Evolutionary conservation across 2,113 vertebrate species (phyloP), one percentile per base, ranked within the genome.

Genomic region (Oncorhynchus clarkii): DNA sequence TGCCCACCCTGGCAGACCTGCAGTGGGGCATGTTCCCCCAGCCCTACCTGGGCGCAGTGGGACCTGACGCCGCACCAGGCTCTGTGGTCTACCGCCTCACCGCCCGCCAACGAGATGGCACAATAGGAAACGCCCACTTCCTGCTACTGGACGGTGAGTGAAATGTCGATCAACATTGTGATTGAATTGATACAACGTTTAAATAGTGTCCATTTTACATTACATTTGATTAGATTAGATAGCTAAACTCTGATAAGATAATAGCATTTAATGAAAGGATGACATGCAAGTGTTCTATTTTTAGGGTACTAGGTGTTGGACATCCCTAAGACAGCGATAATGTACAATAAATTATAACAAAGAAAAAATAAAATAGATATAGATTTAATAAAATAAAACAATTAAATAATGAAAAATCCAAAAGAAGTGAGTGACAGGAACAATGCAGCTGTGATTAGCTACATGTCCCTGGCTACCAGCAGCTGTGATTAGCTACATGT

Each of bases 11-110:
- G 80, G 92, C 93, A 0, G 78, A 90, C 29, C 89, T 96, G 64
- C 94, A 92, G 88, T 97, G 96, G 96, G 82, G 67, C 34, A 97
- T 97, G 95, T 94, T 92, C 74, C 96, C 95, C 0, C 91, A 90
- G 29, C 96, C 95, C 0, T 96, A 93, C 86, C 88, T 96, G 87
- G 91, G 89, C 0, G 88, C 94, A 0, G 92, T 95, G 0, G 87
- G 93, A 1, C 94, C 95, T 0, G 92, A 95, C 0, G 92, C 94
- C 1, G 74, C 85, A 5, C 90, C 93, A 9, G 93, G 94, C 70
- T 86, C 95, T 0, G 68, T 90, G 0, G 78, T 95, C 34, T 97
- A 96, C 88, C 93, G 89, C 31, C 93, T 97, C 2, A 81, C 85
- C 0, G 90, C 92, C 0, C 87, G 83, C 20, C 86, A 85, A 69